A percentile compares a stretch with the other conserved stretches of the same genome.
Evolutionary conservation across 2,888 invertebrate species (phyloP).

Genomic region (Quadriops clusia): DNA sequence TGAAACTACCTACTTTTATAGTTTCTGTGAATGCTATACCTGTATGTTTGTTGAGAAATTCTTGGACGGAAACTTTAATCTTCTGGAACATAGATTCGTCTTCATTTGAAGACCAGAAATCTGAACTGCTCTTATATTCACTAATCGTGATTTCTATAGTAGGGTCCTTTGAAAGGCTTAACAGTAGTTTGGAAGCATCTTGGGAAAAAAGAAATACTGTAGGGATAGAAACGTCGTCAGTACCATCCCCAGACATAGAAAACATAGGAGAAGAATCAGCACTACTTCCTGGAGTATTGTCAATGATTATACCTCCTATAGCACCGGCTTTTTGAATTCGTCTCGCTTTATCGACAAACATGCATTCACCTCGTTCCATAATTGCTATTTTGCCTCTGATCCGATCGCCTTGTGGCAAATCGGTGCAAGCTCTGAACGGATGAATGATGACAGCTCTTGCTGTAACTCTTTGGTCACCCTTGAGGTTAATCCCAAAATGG

Average conservation of each 20-base stretch:
- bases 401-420: conserved; percentile 45
- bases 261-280: conserved; percentile 72
- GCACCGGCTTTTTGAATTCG: conserved; percentile 73
- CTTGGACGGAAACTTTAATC: conserved; percentile 36
- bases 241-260: conserved; percentile 93
- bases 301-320: conserved; percentile 72
- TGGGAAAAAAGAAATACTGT: conserved; percentile 79
- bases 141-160: conserved; percentile 43
- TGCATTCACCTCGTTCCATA: conserved; percentile 86
- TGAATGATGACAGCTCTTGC: conserved; percentile 52
- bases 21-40: conserved; percentile 31
- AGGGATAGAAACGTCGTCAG: conserved; percentile 75
- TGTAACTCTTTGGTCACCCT: conserved; percentile 49
- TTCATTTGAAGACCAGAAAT: conserved; percentile 37
- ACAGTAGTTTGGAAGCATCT: conserved; percentile 59
- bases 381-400: conserved; percentile 67
- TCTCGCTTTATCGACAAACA: conserved; percentile 90
- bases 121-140: conserved; percentile 36
- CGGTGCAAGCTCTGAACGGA: conserved; percentile 58
- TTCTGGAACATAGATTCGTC: conserved; percentile 37
- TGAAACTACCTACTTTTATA: conserved; percentile 29
- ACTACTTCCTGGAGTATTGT: conserved; percentile 67
- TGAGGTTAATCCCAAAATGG: conserved; percentile 75
- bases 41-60: conserved; percentile 35
- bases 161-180: conserved; percentile 45